Base-by-base conservation (phyloP, 2,888 invertebrate genomes). In the Diarsia brunnea region DNA sequence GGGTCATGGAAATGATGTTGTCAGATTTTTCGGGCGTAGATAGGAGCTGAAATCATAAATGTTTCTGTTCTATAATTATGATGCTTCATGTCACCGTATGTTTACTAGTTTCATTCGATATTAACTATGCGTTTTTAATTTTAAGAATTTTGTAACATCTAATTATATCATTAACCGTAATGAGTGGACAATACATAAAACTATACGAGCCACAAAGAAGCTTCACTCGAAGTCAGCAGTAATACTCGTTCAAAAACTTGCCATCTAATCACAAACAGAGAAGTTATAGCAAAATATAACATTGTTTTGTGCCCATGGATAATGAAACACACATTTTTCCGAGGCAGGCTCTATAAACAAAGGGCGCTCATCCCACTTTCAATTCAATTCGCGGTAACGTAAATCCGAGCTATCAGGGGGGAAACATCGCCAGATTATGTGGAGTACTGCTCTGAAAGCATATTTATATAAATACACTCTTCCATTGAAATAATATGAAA, bases 371-470 rank as follows among this genome's bases (percentile, higher is more conserved):
- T 90, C 89, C 90, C 87, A 89, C 89, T 90, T 92, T 90, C 91
- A 90, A 92, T 92, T 91, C 90, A 88, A 90, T 92, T 87, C 92
- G 89, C 88, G 90, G 85, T 81, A 89, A 89, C 88, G 89, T 89
- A 91, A 91, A 89, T 87, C 91, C 90, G 65, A 75, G 70, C 78
- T 81, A 86, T 88, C 81, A 76, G 75, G 47, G 72, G 75, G 77
- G 78, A 75, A 81, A 86, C 84, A 80, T 80, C 79, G 78, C 73
- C 69, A 84, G 87, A 88, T 88, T 88, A 87, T 74, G 76, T 80
- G 69, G 79, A 87, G 84, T 72, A 79, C 82, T 82, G 70, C 47
- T 81, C 84, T 67, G 27, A 60, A 70, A 87, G 63, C 72, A 82
- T 78, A 82, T 84, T 85, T 85, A 73, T 79, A 81, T 61, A 69